These are phyloP conservation scores for Marronus borbonicus DNA, from an alignment of 2,888 invertebrate species.

Conservation along the genomic window DNA sequence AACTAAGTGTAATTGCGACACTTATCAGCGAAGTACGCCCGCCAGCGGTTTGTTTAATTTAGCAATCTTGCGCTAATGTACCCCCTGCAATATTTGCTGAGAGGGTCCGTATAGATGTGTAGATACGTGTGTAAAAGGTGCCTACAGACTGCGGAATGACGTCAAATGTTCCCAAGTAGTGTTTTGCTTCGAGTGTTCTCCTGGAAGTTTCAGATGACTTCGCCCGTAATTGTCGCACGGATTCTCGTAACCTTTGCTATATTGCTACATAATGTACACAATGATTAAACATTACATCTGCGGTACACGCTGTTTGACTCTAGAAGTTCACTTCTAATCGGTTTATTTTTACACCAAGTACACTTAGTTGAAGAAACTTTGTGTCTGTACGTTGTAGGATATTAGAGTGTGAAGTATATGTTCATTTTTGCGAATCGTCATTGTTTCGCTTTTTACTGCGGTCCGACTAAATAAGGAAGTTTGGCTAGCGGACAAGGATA, in stretches of 20 bases:
- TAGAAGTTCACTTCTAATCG: background rate
- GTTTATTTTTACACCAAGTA: slow-evolving; percentile 8
- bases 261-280: slow-evolving; percentile 43
- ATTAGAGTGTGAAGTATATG: background rate
- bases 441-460: background rate
- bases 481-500: too few species aligned
- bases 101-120: slow-evolving; percentile 58
- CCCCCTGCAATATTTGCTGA: slow-evolving; percentile 63
- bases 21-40: slow-evolving; percentile 63
- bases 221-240: slow-evolving; percentile 56
- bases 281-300: slow-evolving; percentile 42
- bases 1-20: slow-evolving; percentile 62
- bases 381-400: background rate
- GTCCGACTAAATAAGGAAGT: background rate
- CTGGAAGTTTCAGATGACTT: slow-evolving; percentile 57
- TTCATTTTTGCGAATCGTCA: slow-evolving; percentile 1
- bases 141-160: slow-evolving; percentile 55
- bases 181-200: slow-evolving; percentile 55
- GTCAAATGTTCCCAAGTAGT: slow-evolving; percentile 56
- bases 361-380: background rate
- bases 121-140: slow-evolving; percentile 59
- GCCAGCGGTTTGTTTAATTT: slow-evolving; percentile 67
- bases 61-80: slow-evolving; percentile 64
- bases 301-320: slow-evolving; percentile 28
- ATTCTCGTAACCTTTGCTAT: slow-evolving; percentile 48